Base-by-base conservation (phyloP, 2,797 vertebrate species). In the Danio tinwini region DNA sequence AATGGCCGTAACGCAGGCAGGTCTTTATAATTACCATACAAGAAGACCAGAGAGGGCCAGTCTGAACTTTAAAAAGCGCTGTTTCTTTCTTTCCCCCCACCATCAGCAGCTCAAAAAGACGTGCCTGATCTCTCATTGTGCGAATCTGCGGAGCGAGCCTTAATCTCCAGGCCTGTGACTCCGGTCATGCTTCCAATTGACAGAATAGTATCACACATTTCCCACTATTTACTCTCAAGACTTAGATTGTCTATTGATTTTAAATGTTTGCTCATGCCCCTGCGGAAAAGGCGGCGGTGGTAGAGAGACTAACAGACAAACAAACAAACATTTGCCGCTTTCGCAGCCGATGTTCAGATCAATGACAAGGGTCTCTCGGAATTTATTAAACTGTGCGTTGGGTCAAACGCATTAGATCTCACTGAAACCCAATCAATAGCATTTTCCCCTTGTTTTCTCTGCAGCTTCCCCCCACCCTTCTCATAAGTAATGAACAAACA, bases 161-260 rank as follows among this genome's bases (percentile, higher is more conserved):
- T 94, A 93, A 94, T 94, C 94, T 91, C 89, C 89, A 79, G 76
- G 86, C 88, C 88, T 85, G 85, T 87, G 85, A 89, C 92, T 91
- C 85, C 79, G 82, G 89, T 87, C 86, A 90, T 83, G 88, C 91
- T 94, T 94, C 90, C 92, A 93, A 93, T 93, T 86, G 87, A 90
- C 87, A 87, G 88, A 87, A 93, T 90, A 92, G 90, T 91, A 93
- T 93, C 91, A 90, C 92, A 92, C 87, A 94, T 94, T 94, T 93
- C 91, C 92, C 88, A 90, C 92, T 92, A 93, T 96, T 94, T 93
- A 93, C 89, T 94, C 91, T 94, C 89, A 91, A 90, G 90, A 94
- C 96, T 95, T 95, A 91, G 96, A 97, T 93, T 96, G 94, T 95
- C 92, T 96, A 97, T 95, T 94, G 95, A 97, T 96, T 95, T 84